Evolutionary conservation across 2,888 invertebrate genomes (phyloP), one percentile per base, ranked within the genome.

Genomic region (Cacoxenus indagator): DNA sequence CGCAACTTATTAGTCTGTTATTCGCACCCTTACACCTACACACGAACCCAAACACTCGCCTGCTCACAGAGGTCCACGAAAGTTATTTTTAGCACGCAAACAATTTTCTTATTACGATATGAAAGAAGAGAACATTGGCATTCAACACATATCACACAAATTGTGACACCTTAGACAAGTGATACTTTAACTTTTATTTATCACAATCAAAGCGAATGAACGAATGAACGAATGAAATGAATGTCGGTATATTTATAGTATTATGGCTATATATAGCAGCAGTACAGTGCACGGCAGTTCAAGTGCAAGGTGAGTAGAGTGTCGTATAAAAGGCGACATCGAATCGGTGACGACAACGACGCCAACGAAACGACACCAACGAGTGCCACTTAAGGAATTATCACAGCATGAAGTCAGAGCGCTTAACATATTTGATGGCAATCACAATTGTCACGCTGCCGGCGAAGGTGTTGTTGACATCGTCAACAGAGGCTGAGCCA

Each of bases 121-220:
- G n/a, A 57, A 57, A 26, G 6, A 37, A 37, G 22, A 51, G 9
- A 51, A 51, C 51, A 31, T 19, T 19, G 22, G 29, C 61, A 61
- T 61, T 61, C 45, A 59, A 9, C 61, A 27, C 37, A 19, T 37
- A 5, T 62, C 31, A 62, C 45, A 62, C 61, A 62, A 62, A 43
- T 62, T 62, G 61, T 62, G 61, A 62, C 61, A 62, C 61, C 61
- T 62, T 45, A 62, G 61, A 62, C 61, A 45, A 24, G 24, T 24
- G 43, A 62, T 62, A 73, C 71, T 66, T 66, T 51, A 65, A 69
- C 69, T 69, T 78, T 74, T 75, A 76, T 78, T 74, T 75, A 74
- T 68, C 22, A 61, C 70, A 76, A 75, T 78, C 71, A 70, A 67
- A 67, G 45, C 9, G 43, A 62, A 29, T 17, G 19, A 55, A 62